Percentiles rank a stretch among this genome's conserved stretches.
Evolutionary conservation across 2,888 invertebrate genomes (phyloP).

Genomic region (Cryptocheilus praepositus): DNA sequence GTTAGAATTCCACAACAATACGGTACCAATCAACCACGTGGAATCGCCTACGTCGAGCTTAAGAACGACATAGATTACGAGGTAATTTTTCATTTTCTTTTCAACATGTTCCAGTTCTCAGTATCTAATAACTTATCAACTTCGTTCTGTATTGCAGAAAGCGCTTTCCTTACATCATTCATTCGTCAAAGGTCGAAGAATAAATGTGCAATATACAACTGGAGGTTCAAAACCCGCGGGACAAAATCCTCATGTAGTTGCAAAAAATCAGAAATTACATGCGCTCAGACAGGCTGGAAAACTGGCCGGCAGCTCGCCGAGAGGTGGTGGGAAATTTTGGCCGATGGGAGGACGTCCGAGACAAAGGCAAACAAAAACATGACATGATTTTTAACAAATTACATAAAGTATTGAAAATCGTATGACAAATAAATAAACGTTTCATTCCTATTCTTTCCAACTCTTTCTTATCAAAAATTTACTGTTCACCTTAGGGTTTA

Average conservation of each 20-base stretch:
- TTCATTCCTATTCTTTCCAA: too few species aligned
- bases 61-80: conserved; percentile 72
- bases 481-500: too few species aligned
- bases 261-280: conserved; percentile 74
- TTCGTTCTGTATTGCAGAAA: conserved; percentile 70
- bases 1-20: conserved; percentile 71
- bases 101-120: conserved; percentile 9
- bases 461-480: too few species aligned
- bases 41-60: conserved; percentile 75
- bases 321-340: conserved; percentile 35
- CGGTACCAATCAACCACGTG: conserved; percentile 68
- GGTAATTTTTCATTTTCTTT: conserved; percentile 59
- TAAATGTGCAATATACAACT: conserved; percentile 74
- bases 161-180: conserved; percentile 74
- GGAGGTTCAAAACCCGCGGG: conserved; percentile 68
- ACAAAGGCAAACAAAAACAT: conserved; percentile 15
- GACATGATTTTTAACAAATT: conserved; percentile 24
- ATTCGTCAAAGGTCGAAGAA: conserved; percentile 69
- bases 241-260: conserved; percentile 65
- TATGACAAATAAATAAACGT: too few species aligned
- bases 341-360: conserved; percentile 25
- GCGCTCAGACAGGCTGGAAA: conserved; percentile 73
- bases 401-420: conserved; percentile 1
- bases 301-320: conserved; percentile 69
- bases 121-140: conserved; percentile 1